Percentiles rank a stretch among this genome's conserved stretches.
Evolutionary conservation across 2,797 vertebrate genomes (phyloP).

Genomic region (Falco peregrinus): DNA sequence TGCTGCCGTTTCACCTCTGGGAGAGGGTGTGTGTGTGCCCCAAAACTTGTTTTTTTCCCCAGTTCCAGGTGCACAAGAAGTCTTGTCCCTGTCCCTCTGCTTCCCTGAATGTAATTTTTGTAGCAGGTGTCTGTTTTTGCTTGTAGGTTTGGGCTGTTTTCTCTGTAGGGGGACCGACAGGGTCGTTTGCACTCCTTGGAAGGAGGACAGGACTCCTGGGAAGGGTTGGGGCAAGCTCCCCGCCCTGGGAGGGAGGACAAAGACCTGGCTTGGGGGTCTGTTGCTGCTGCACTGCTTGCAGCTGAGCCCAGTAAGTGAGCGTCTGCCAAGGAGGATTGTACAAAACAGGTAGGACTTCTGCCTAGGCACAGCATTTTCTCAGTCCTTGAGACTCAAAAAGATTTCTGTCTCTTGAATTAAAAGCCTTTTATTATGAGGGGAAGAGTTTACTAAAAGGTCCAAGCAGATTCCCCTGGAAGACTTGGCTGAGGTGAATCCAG

Average conservation of each 20-base stretch:
- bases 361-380: neutral
- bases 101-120: neutral
- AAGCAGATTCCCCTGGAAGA: neutral
- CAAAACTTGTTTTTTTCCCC: neutral
- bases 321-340: neutral
- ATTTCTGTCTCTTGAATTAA: neutral
- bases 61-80: neutral
- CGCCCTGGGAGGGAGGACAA: fast-evolving
- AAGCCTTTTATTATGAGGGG: neutral
- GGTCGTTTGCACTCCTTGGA: neutral
- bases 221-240: neutral
- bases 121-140: neutral
- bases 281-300: neutral
- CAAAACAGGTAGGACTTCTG: neutral
- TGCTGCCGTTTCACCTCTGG: neutral
- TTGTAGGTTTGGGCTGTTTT: neutral
- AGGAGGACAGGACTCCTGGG: neutral
- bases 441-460: neutral
- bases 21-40: neutral
- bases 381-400: neutral
- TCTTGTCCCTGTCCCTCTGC: neutral
- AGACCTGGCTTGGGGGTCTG: fast-evolving
- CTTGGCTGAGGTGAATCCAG: neutral
- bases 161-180: neutral
- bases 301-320: neutral